A percentile compares a stretch with the other conserved stretches of the same genome.
Evolutionary conservation across 2,797 vertebrate genomes (phyloP).

Genomic region (Hyperoplus immaculatus): DNA sequence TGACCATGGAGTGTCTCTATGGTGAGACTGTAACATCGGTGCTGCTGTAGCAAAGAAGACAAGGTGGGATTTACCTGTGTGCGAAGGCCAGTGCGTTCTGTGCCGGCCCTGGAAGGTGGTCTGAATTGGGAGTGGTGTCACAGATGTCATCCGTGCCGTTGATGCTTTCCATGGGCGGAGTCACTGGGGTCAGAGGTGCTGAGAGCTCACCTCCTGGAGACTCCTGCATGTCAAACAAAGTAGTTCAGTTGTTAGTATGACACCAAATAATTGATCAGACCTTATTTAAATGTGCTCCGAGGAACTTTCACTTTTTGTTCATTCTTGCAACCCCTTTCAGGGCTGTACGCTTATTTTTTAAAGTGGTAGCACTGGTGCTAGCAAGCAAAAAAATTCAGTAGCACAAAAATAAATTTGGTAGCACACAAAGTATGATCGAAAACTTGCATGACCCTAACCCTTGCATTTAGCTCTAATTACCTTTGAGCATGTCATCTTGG

Average conservation of each 20-base stretch:
- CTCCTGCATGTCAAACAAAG: conserved; percentile 84
- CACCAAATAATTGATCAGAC: neutral
- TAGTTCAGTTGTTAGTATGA: conserved; percentile 13
- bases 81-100: conserved; percentile 95
- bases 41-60: conserved; percentile 5
- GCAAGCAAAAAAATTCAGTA: no score
- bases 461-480: no score
- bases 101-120: conserved; percentile 91
- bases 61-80: conserved; percentile 89
- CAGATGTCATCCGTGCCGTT: conserved; percentile 95
- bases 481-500: no score
- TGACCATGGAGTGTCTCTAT: neutral
- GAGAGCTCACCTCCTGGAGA: conserved; percentile 95
- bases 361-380: no score
- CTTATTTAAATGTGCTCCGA: neutral
- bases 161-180: conserved; percentile 91
- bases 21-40: neutral
- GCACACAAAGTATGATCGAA: no score
- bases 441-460: no score
- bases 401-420: no score
- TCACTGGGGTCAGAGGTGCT: conserved; percentile 94
- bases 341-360: no score
- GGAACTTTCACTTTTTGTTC: no score
- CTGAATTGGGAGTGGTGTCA: conserved; percentile 92
- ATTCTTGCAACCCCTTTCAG: no score